Percentiles rank a stretch among this genome's conserved stretches.
phyloP scores from a whole-genome alignment of 64 coral and sea anemone species.

The Pachyseris speciosa region DNA sequence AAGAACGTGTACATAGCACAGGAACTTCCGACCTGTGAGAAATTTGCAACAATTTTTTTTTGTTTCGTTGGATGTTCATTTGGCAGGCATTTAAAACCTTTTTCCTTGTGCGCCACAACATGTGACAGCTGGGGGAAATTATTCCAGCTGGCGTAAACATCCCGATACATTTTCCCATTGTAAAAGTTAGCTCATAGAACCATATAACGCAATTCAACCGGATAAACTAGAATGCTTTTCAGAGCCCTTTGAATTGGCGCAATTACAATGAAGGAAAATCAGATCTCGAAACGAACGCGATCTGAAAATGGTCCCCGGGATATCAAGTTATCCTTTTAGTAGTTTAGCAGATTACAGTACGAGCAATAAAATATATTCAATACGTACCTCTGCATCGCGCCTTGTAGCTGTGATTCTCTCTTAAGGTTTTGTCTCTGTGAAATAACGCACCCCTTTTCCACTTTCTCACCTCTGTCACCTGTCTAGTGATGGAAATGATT shows the following conservation, averaged over 20 bases:
- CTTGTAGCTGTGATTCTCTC: neutral
- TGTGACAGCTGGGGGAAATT: neutral
- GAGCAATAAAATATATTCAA: neutral
- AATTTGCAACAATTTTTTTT: neutral
- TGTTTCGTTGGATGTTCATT: neutral
- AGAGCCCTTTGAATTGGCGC: no score
- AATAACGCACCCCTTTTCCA: neutral
- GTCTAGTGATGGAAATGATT: neutral
- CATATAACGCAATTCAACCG: neutral
- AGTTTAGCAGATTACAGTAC: neutral
- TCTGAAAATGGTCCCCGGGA: neutral
- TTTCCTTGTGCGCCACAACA: neutral
- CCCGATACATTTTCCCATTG: neutral
- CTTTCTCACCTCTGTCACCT: neutral
- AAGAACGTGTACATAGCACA: neutral
- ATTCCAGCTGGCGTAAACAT: neutral
- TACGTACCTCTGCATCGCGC: slow-evolving; percentile 31
- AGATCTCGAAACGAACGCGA: neutral
- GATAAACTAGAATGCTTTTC: no score
- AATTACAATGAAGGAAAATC: neutral
- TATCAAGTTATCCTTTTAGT: neutral
- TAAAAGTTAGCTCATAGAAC: neutral
- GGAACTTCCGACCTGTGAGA: neutral
- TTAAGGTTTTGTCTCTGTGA: neutral
- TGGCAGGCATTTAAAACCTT: neutral